Evolutionary conservation across 2,797 vertebrate genomes (phyloP).

Genomic region (Cheirogaleus major): DNA sequence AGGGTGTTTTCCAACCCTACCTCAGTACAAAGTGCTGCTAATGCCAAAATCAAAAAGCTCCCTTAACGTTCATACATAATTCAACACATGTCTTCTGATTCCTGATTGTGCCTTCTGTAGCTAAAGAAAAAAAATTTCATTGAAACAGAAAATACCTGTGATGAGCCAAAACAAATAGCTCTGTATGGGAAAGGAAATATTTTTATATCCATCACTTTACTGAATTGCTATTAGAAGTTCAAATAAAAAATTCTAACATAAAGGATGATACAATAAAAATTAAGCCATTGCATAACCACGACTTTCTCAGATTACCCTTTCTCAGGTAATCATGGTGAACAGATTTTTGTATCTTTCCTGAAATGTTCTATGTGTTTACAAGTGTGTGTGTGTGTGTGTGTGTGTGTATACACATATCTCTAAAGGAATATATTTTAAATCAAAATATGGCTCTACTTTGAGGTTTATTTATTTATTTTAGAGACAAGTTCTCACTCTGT

Average conservation of each 20-base stretch:
- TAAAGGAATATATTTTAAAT: background rate
- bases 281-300: background rate
- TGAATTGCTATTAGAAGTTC: background rate
- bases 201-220: background rate
- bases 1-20: background rate
- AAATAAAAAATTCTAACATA: background rate
- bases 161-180: background rate
- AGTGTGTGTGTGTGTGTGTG: background rate
- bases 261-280: background rate
- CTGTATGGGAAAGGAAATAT: background rate
- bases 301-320: background rate
- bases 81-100: conserved; percentile 6
- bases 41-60: conserved; percentile 3
- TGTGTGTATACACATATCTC: background rate
- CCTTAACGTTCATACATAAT: conserved; percentile 18
- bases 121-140: background rate
- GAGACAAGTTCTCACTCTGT: no score
- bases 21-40: background rate
- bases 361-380: background rate
- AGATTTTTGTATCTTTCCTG: background rate
- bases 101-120: background rate
- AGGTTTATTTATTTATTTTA: background rate
- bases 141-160: conserved; percentile 6
- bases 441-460: background rate
- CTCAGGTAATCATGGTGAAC: background rate